phyloP scores from a whole-genome alignment of 2,113 vertebrate species.

The Pygoscelis antarcticus region DNA sequence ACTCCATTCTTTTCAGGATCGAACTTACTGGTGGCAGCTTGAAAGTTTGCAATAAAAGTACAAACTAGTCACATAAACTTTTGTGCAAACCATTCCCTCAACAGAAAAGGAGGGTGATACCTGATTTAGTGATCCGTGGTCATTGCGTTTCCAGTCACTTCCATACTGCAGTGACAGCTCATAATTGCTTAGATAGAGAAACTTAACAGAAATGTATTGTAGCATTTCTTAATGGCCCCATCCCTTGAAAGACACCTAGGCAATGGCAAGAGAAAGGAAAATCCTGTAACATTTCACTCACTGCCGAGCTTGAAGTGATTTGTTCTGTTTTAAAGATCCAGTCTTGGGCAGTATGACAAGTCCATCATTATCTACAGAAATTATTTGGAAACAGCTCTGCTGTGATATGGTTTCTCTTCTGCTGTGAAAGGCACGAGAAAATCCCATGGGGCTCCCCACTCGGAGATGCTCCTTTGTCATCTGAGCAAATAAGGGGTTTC shows the following conservation, averaged over 20 bases:
- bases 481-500: neutral
- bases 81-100: neutral
- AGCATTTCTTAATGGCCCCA: neutral
- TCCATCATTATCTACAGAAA: neutral
- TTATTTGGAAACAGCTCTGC: neutral
- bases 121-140: neutral
- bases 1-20: slow-evolving; percentile 45
- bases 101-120: neutral
- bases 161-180: neutral
- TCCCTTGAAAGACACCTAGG: neutral
- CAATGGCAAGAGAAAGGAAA: neutral
- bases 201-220: neutral
- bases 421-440: neutral
- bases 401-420: neutral
- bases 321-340: neutral
- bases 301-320: neutral
- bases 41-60: slow-evolving; percentile 37
- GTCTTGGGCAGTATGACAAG: neutral
- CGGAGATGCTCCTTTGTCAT: neutral
- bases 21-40: slow-evolving; percentile 37
- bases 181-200: neutral
- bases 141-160: neutral
- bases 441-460: neutral
- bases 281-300: neutral
- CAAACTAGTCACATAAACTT: slow-evolving; percentile 30